Evolutionary conservation across 2,888 invertebrate genomes (phyloP), one percentile per base, ranked within the genome.

Genomic region (Calephelis perditalis): DNA sequence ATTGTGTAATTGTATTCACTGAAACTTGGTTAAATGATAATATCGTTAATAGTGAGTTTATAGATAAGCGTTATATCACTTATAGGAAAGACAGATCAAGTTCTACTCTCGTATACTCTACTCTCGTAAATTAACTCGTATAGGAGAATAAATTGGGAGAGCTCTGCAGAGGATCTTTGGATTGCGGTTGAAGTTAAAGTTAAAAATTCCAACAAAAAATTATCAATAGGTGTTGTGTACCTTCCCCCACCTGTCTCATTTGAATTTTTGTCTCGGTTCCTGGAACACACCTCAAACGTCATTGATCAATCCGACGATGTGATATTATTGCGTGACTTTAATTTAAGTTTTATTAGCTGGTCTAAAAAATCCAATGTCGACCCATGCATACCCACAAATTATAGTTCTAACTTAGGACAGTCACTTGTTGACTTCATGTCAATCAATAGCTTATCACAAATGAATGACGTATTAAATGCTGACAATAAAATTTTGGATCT

Each of bases 401-500:
- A 44, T 40, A 12, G 5, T 43, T 56, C 44, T 12, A 56, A 15
- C 12, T 56, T 56, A n/a, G 37, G 40, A 37, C 37, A 36, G 37
- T n/a, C 56, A n/a, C 7, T 40, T 8, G 8, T 37, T 37, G 56
- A 37, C 40, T 37, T 56, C 3, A 37, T 56, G 36, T 36, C 56
- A 11, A 5, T 40, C 11, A 40, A 56, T 37, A 37, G 36, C 36
- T 56, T 40, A 56, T 12, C 11, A n/a, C 56, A 56, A 56, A 56
- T 40, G 36, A 58, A 47, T 47, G 47, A 46, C 10, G 12, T 47
- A 12, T 9, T 12, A 37, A 49, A 47, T 47, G 58, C 47, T 9
- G 58, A 58, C 37, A 37, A 37, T 6, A 49, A 36, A 47, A 58
- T 40, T 9, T 11, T 58, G 7, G 49, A 58, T 49, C 40, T 58